A percentile compares a stretch with the other conserved stretches of the same genome.
Evolutionary conservation across 2,797 vertebrate species (phyloP).

Genomic region (Megalops cyprinoides): DNA sequence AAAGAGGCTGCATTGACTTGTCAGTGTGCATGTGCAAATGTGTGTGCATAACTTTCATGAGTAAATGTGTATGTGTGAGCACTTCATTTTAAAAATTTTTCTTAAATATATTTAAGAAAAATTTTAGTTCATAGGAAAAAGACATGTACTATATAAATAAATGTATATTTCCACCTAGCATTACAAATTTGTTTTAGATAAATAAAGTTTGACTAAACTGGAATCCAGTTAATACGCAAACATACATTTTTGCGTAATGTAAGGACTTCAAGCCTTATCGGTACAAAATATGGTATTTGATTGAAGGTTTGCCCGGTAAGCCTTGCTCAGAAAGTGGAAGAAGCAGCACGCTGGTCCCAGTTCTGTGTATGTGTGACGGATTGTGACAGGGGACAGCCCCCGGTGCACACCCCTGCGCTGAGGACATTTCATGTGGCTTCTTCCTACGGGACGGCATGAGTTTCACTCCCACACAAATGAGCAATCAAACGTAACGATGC

Average conservation of each 20-base stretch:
- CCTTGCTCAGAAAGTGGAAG: not conserved
- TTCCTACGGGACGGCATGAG: conserved; percentile 45
- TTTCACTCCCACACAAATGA: conserved; percentile 58
- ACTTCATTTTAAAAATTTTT: too few relatives aligned
- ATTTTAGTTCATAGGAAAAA: not conserved
- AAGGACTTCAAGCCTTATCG: not conserved
- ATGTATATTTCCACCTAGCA: too few relatives aligned
- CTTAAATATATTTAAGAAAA: too few relatives aligned
- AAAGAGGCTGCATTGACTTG: conserved; percentile 1
- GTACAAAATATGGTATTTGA: not conserved
- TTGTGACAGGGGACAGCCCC: conserved; percentile 20
- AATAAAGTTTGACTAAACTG: not conserved
- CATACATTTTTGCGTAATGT: not conserved
- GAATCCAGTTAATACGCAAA: not conserved
- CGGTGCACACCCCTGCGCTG: not conserved
- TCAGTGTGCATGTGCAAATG: too few relatives aligned
- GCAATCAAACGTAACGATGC: conserved; percentile 53
- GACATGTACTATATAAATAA: too few relatives aligned
- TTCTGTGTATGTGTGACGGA: not conserved
- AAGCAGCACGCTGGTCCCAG: not conserved
- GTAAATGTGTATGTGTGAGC: too few relatives aligned
- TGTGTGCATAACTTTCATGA: too few relatives aligned
- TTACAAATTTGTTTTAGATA: too few relatives aligned
- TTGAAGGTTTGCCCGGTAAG: not conserved
- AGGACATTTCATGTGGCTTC: conserved; percentile 11